Evolutionary conservation across 2,797 vertebrate species (phyloP), one percentile per base, ranked within the genome.

Genomic region (Mus caroli): DNA sequence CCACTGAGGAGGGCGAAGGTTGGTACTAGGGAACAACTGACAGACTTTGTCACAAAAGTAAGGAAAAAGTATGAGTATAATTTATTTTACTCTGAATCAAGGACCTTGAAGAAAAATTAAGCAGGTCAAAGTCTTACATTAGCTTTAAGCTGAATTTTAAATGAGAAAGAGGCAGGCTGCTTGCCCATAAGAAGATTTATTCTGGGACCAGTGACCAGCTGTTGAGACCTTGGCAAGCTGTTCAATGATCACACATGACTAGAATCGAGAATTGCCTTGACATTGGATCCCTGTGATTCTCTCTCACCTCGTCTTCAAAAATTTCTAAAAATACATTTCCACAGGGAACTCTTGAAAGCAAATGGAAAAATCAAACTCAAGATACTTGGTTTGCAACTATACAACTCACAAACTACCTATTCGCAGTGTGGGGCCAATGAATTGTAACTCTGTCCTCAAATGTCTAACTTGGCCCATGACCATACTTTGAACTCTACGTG

Each of bases 121-220:
- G 62, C n/a, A 88, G 34, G 19, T 94, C 82, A 58, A 96, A 82
- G 43, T 94, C 78, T 62, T 91, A 52, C 50, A 87, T 94, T 60
- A n/a, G 1, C 88, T 92, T 95, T 52, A 94, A 56, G 37, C 79
- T 94, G 69, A 67, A 88, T 91, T 79, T 93, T 95, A 90, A 92
- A 83, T 94, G 56, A 84, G 86, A 92, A 83, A 60, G 80, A 90
- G 24, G 15, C 64, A 94, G 80, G 37, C 50, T 80, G 92, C 90
- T 96, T 97, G 90, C 84, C 80, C 95, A 46, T 94, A 91, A 96
- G 91, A 96, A 85, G 91, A 78, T 95, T 89, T 91, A 91, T 96
- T 95, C 94, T 85, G 64, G 52, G 76, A 60, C 91, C 50, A 84
- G 52, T 52, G 67, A 69, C 78, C 94, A 96, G 89, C 92, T 97